Percentiles rank a stretch among this genome's conserved stretches.
Conservation (phyloP, 2,113 vertebrate genomes). For the Eretmodus cyanostictus region DNA sequence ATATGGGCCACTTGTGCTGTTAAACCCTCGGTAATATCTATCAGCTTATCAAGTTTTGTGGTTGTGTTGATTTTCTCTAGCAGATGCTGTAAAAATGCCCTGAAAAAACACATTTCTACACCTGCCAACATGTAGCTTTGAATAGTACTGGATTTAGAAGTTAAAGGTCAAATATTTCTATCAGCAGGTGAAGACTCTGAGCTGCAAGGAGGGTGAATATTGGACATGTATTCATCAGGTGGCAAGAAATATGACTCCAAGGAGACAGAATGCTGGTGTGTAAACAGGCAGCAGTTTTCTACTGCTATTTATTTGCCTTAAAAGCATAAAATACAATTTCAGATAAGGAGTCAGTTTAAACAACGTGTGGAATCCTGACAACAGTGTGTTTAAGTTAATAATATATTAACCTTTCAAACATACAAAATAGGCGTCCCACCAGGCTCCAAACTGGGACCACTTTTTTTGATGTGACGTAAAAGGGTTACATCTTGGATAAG, state of each 20-base stretch:
- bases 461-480: neutral
- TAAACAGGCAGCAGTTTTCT: neutral
- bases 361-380: neutral
- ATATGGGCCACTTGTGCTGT: neutral
- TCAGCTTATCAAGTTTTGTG: neutral
- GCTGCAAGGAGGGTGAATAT: neutral
- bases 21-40: neutral
- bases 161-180: neutral
- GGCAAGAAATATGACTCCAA: neutral
- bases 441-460: neutral
- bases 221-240: neutral
- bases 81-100: neutral
- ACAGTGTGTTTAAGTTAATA: neutral
- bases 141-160: neutral
- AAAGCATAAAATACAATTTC: neutral
- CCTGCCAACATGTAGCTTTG: neutral
- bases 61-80: neutral
- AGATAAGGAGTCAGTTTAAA: neutral
- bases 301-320: neutral
- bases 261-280: neutral
- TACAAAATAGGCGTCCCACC: neutral
- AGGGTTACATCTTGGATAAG: neutral
- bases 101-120: neutral
- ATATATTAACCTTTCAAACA: neutral
- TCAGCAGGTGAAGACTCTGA: neutral